Percentiles rank a stretch among this genome's conserved stretches.
phyloP scores from a whole-genome alignment of 2,888 invertebrate species.

The Lochmaea capreae region DNA sequence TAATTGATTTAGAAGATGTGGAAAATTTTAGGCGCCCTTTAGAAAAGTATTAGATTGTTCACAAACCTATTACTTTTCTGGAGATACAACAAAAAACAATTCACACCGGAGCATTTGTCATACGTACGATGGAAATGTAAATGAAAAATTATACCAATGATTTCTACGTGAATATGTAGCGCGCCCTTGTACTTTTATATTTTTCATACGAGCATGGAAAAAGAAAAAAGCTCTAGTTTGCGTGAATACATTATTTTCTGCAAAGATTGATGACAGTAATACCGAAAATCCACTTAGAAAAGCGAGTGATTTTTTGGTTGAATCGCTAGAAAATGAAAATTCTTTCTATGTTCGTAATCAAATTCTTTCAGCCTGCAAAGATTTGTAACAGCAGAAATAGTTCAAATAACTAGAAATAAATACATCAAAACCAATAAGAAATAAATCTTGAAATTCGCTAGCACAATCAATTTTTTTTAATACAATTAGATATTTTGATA shows the following conservation, averaged over 20 bases:
- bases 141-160: slow-evolving; percentile 15
- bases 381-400: slow-evolving; percentile 8
- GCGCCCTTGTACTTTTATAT: slow-evolving; percentile 8
- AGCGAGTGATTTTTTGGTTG: slow-evolving; percentile 51
- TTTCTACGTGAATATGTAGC: slow-evolving; percentile 7
- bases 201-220: slow-evolving; percentile 27
- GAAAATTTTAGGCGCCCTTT: no score
- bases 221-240: slow-evolving; percentile 46
- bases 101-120: neutral
- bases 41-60: no score
- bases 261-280: slow-evolving; percentile 57
- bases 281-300: slow-evolving; percentile 54
- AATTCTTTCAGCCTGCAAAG: slow-evolving; percentile 31
- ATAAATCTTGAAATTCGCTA: no score
- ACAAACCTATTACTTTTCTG: no score
- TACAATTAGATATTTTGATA: no score
- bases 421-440: no score
- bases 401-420: no score
- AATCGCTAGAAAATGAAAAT: slow-evolving; percentile 47
- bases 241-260: slow-evolving; percentile 55
- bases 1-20: no score
- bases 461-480: no score
- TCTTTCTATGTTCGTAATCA: slow-evolving; percentile 39
- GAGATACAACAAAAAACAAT: neutral
- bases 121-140: neutral